Conservation (phyloP, 2,888 invertebrate genomes). For the Nebria brevicollis region DNA sequence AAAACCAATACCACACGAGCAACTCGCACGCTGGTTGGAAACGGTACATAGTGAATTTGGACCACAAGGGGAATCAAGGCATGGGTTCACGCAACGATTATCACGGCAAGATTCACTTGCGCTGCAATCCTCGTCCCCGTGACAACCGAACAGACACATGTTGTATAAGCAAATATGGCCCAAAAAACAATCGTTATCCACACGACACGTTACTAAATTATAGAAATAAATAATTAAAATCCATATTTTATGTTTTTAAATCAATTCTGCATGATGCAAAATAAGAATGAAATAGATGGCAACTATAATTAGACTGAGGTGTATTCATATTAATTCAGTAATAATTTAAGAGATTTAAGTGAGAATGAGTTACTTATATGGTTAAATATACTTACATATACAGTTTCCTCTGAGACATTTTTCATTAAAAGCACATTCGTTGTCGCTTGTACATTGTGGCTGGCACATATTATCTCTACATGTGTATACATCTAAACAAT, state of each 20-base stretch:
- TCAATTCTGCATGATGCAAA: too few relatives aligned
- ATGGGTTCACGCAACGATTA: slow-evolving; percentile 84
- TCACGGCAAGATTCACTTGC: slow-evolving; percentile 83
- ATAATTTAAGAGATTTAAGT: too few relatives aligned
- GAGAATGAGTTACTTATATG: too few relatives aligned
- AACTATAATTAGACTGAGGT: too few relatives aligned
- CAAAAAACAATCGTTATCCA: slow-evolving; percentile 92
- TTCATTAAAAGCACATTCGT: slow-evolving; percentile 89
- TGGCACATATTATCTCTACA: slow-evolving; percentile 87
- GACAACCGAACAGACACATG: slow-evolving; percentile 87
- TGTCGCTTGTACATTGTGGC: slow-evolving; percentile 78
- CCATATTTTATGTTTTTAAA: too few relatives aligned
- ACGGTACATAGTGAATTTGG: slow-evolving; percentile 86
- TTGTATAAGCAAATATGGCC: slow-evolving; percentile 89
- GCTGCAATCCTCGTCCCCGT: slow-evolving; percentile 87
- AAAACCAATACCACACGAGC: slow-evolving; percentile 80
- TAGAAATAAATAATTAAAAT: too few relatives aligned
- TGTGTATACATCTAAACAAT: slow-evolving; percentile 76
- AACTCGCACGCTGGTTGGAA: slow-evolving; percentile 82
- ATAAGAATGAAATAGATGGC: too few relatives aligned
- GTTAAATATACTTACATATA: slow-evolving; percentile 70
- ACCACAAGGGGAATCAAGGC: slow-evolving; percentile 81
- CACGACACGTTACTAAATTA: slow-evolving; percentile 80
- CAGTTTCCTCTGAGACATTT: slow-evolving; percentile 86
- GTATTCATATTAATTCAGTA: too few relatives aligned